Base-by-base conservation (phyloP, 2,113 vertebrate species). In the Vidua chalybeata region DNA sequence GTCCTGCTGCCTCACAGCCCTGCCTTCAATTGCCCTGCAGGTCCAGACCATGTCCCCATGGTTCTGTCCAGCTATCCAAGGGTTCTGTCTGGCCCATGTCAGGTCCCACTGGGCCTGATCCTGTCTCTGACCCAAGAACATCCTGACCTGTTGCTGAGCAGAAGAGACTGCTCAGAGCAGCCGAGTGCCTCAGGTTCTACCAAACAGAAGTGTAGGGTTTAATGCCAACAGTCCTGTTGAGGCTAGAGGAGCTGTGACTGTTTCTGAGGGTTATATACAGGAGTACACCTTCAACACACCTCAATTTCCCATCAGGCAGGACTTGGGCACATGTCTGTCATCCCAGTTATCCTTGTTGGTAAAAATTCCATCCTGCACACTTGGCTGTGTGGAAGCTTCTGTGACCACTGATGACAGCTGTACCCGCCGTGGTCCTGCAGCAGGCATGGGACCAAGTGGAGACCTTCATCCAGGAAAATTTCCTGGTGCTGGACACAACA, bases 341-440 rank as follows among this genome's bases (percentile, higher is more conserved):
- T 46, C 20, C 26, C 31, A 43, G 15, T 41, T 10, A 24, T 55
- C 55, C 33, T 80, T 6, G 3, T 2, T 20, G 7, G 6, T 55
- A n/a, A 8, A 33, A 49, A 76, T 67, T 7, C 43, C 9, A 54
- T 58, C 18, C 15, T 45, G 18, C 16, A 41, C 16, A 3, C 16
- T 35, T 51, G n/a, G 8, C 49, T 41, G 2, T 6, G 2, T 18
- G n/a, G 19, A 75, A 87, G 9, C 7, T 59, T 6, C 30, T 24
- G 9, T n/a, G 62, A 28, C 33, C 15, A 3, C 46, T 69, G 59
- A 39, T 9, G 45, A 5, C 2, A 3, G 5, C 20, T 61, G 1
- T 23, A 15, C 8, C 6, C 54, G 20, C 11, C 0, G 0, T 26
- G n/a, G 12, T 74, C 27, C 23, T 48, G 22, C 2, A 8, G 21